Evolutionary conservation across 2,113 vertebrate genomes (phyloP).

Genomic region (Brienomyrus brachyistius): DNA sequence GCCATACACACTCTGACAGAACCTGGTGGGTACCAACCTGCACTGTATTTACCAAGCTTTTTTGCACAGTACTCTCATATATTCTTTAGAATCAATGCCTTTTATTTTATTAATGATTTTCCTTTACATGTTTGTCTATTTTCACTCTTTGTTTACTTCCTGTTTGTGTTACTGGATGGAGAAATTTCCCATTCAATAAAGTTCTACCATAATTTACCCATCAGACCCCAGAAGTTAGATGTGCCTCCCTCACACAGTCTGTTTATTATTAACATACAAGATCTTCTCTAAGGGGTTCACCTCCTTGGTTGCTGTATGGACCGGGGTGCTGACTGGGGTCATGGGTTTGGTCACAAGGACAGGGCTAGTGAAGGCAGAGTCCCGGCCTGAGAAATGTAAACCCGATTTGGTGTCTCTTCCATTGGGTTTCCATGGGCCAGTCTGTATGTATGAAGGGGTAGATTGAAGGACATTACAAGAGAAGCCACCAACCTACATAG

Average conservation of each 20-base stretch:
- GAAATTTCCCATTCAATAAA: not conserved
- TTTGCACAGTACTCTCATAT: not conserved
- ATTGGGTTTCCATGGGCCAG: slow-evolving; percentile 87
- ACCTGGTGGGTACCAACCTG: not conserved
- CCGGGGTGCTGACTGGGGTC: slow-evolving; percentile 71
- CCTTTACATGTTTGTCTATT: not conserved
- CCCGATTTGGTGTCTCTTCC: slow-evolving; percentile 85
- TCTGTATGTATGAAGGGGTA: slow-evolving; percentile 51
- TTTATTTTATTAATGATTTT: not conserved
- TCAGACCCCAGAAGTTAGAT: not conserved
- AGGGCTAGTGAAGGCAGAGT: slow-evolving; percentile 94
- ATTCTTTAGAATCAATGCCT: not conserved
- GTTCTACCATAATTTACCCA: not conserved
- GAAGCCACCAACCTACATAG: not conserved
- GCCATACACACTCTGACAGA: not conserved
- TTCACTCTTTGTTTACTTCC: not conserved
- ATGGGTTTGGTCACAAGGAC: slow-evolving; percentile 89
- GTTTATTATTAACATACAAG: not conserved
- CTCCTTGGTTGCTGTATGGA: slow-evolving; percentile 87
- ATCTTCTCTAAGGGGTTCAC: slow-evolving; percentile 47
- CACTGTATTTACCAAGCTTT: not conserved
- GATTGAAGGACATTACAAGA: not conserved
- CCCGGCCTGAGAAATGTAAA: slow-evolving; percentile 82
- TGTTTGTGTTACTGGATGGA: not conserved
- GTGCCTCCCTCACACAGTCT: not conserved